Evolutionary conservation across 2,113 vertebrate genomes (phyloP).

Genomic region (Scomber japonicus): DNA sequence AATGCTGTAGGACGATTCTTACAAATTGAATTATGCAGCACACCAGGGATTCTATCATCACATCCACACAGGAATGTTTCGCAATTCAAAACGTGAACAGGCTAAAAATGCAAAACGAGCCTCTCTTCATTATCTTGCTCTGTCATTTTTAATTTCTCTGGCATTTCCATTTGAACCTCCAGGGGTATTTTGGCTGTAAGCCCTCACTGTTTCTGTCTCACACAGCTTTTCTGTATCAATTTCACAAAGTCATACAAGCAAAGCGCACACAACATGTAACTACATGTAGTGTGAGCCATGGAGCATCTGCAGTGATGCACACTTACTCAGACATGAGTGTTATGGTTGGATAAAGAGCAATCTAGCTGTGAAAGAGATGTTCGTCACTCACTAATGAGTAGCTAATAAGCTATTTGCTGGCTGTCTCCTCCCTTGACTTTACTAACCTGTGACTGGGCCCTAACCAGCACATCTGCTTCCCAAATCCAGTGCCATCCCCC

Average conservation of each 20-base stretch:
- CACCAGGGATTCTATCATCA: constrained; percentile 26
- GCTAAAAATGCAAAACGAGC: constrained; percentile 15
- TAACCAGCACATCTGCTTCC: constrained; percentile 45
- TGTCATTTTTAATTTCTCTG: not conserved
- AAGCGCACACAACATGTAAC: not conserved
- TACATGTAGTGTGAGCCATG: not conserved
- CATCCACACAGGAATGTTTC: not conserved
- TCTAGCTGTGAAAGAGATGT: constrained; percentile 14
- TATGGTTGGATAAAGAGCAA: constrained; percentile 15
- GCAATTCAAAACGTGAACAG: not conserved
- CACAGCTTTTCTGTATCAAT: not conserved
- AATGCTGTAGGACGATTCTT: constrained; percentile 37
- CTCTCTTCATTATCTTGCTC: constrained; percentile 3
- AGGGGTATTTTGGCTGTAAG: not conserved
- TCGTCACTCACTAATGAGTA: constrained; percentile 42
- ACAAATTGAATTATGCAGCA: constrained; percentile 40
- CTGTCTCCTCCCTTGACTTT: constrained; percentile 26
- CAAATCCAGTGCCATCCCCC: constrained; percentile 6
- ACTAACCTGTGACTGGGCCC: constrained; percentile 41
- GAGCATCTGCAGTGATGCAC: not conserved
- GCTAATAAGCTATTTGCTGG: constrained; percentile 23
- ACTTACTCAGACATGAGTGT: not conserved
- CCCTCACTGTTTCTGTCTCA: not conserved
- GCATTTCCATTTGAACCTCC: constrained; percentile 19
- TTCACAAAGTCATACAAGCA: not conserved